Evolutionary conservation across 2,113 vertebrate genomes (phyloP).

Genomic region (Marmota flaviventris): DNA sequence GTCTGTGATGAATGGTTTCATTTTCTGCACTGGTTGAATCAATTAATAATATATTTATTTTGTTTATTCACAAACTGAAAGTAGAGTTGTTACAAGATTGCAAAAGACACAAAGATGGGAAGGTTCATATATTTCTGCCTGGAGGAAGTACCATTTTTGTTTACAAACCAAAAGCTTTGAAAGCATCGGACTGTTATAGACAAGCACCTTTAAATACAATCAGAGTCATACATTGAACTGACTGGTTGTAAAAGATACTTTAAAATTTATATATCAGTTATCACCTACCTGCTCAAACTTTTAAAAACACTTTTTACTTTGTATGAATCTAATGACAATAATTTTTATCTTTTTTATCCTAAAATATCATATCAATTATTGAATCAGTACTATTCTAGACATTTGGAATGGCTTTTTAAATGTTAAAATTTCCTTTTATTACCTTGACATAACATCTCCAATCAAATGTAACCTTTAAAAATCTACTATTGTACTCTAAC

Average conservation of each 20-base stretch:
- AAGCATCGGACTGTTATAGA: background rate
- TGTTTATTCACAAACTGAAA: background rate
- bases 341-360: background rate
- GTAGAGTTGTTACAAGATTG: background rate
- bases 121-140: background rate
- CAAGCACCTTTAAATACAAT: background rate
- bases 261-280: too few relatives aligned
- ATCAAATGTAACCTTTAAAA: background rate
- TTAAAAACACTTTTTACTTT: background rate
- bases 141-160: background rate
- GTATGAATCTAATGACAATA: background rate
- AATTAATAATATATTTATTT: background rate
- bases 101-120: background rate
- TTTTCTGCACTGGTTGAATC: background rate
- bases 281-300: background rate
- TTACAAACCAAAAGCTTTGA: background rate
- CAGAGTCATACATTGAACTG: background rate
- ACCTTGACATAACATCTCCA: background rate
- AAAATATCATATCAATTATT: background rate
- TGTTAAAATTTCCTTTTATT: background rate
- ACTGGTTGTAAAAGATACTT: background rate
- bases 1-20: background rate
- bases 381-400: background rate
- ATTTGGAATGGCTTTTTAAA: background rate
- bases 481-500: background rate